Percentiles rank a stretch among this genome's conserved stretches.
These are phyloP conservation scores for Alfaro cultratus DNA, from an alignment of 2,797 vertebrate genomes.

Conservation along the genomic window DNA sequence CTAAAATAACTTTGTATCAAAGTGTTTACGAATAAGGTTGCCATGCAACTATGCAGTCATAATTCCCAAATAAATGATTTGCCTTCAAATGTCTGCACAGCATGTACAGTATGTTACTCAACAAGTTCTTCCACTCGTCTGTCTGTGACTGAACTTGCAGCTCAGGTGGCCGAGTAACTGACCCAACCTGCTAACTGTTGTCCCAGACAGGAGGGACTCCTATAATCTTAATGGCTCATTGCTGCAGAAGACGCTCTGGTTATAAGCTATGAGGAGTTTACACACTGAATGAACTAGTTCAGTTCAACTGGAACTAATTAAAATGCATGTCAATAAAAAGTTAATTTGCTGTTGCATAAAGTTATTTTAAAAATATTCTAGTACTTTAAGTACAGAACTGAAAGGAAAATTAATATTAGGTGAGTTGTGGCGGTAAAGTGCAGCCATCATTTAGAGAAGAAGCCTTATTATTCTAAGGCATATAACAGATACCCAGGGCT, in stretches of 20 bases:
- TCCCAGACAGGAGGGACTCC: slow-evolving; percentile 30
- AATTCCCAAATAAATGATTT: neutral
- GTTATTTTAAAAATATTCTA: neutral
- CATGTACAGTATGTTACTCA: slow-evolving; percentile 25
- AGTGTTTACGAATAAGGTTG: neutral
- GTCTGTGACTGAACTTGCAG: slow-evolving; percentile 45
- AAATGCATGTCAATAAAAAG: neutral
- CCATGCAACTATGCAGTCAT: neutral
- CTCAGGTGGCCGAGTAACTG: slow-evolving; percentile 47
- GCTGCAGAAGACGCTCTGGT: neutral
- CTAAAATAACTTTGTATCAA: neutral
- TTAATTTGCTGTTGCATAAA: neutral
- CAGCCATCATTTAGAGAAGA: neutral
- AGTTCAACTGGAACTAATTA: neutral
- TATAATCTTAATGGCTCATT: slow-evolving; percentile 1
- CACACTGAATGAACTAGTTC: slow-evolving; percentile 1
- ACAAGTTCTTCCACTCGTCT: slow-evolving; percentile 28
- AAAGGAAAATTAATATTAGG: neutral
- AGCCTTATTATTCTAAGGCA: neutral
- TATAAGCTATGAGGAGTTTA: neutral
- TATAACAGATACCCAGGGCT: slow-evolving; percentile 14
- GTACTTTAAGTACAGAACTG: neutral
- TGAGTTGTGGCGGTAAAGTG: neutral
- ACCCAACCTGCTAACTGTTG: slow-evolving; percentile 33
- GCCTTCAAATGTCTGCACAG: slow-evolving; percentile 20